Conservation (phyloP, 1,140 invertebrate species). For the Orius insidiosus region DNA sequence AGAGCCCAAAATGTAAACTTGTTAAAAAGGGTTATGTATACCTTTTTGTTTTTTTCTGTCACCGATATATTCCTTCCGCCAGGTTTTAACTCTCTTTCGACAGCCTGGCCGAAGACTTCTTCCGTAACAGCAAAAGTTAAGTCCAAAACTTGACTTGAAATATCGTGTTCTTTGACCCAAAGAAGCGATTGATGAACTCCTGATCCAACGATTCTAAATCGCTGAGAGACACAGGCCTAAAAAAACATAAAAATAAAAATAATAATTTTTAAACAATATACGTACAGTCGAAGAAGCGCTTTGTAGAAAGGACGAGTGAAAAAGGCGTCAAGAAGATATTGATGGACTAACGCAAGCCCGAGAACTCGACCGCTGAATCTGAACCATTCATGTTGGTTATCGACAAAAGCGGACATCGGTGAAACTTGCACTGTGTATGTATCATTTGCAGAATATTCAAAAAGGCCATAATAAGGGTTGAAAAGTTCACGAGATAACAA, state of each 20-base stretch:
- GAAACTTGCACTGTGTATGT: slow-evolving; percentile 96
- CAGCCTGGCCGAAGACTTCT: slow-evolving; percentile 58
- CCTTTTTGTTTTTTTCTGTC: slow-evolving; percentile 89
- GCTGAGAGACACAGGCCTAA: slow-evolving; percentile 71
- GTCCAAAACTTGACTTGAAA: slow-evolving; percentile 55
- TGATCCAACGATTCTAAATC: slow-evolving; percentile 83
- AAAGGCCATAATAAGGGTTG: slow-evolving; percentile 95
- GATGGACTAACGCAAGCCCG: slow-evolving; percentile 85
- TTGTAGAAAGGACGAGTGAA: slow-evolving; percentile 96
- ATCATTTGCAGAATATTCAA: slow-evolving; percentile 95
- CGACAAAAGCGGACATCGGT: slow-evolving; percentile 94
- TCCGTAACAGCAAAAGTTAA: slow-evolving; percentile 67
- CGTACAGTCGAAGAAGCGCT: slow-evolving; percentile 66
- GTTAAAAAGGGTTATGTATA: too few species aligned
- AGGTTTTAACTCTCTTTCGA: slow-evolving; percentile 83
- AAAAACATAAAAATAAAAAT: slow-evolving; percentile 16
- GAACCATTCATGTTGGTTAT: slow-evolving; percentile 96
- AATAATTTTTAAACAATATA: slow-evolving; percentile 2
- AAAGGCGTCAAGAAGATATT: slow-evolving; percentile 90
- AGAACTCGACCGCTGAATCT: slow-evolving; percentile 86
- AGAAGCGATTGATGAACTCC: slow-evolving; percentile 88
- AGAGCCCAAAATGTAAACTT: too few species aligned
- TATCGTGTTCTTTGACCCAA: slow-evolving; percentile 86
- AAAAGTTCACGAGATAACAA: slow-evolving; percentile 88
- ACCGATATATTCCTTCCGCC: slow-evolving; percentile 80